Percentiles rank a stretch among this genome's conserved stretches.
phyloP scores from a whole-genome alignment of 2,797 vertebrate genomes.

The Clarias pachynema region DNA sequence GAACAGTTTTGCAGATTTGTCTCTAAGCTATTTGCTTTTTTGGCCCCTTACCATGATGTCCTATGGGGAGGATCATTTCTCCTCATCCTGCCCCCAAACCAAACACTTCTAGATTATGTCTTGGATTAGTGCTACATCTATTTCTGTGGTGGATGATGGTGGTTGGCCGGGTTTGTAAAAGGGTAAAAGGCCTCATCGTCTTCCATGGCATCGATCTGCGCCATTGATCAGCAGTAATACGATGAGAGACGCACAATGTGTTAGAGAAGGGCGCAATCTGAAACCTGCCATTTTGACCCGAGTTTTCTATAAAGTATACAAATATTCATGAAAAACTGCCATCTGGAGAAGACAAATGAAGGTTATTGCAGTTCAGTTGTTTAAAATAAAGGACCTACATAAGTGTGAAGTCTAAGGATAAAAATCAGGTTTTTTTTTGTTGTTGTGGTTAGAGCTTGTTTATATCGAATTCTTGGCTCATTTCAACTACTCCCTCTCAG shows the following conservation, averaged over 20 bases:
- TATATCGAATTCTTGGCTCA: not conserved
- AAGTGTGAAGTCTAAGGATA: not conserved
- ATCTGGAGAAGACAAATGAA: slow-evolving; percentile 58
- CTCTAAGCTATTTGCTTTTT: slow-evolving; percentile 12
- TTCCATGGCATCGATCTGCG: slow-evolving; percentile 52
- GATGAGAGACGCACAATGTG: slow-evolving; percentile 48
- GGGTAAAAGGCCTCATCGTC: slow-evolving; percentile 54
- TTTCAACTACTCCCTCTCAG: not conserved
- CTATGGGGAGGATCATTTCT: slow-evolving; percentile 33
- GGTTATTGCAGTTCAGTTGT: slow-evolving; percentile 47
- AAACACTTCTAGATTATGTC: slow-evolving; percentile 35
- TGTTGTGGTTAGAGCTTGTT: not conserved
- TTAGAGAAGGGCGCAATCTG: slow-evolving; percentile 49
- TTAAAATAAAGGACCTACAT: not conserved
- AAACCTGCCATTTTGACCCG: slow-evolving; percentile 48
- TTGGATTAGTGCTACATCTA: slow-evolving; percentile 55
- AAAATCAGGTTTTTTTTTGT: not conserved
- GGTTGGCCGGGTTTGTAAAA: slow-evolving; percentile 46
- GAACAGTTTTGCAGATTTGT: slow-evolving; percentile 4
- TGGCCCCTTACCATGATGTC: slow-evolving; percentile 1
- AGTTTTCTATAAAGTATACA: slow-evolving; percentile 48
- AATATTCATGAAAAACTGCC: slow-evolving; percentile 50
- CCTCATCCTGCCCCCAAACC: slow-evolving; percentile 14
- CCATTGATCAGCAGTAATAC: slow-evolving; percentile 59
- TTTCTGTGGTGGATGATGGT: slow-evolving; percentile 58